Conservation (phyloP, 2,797 vertebrate genomes). For the Setipinna tenuifilis region DNA sequence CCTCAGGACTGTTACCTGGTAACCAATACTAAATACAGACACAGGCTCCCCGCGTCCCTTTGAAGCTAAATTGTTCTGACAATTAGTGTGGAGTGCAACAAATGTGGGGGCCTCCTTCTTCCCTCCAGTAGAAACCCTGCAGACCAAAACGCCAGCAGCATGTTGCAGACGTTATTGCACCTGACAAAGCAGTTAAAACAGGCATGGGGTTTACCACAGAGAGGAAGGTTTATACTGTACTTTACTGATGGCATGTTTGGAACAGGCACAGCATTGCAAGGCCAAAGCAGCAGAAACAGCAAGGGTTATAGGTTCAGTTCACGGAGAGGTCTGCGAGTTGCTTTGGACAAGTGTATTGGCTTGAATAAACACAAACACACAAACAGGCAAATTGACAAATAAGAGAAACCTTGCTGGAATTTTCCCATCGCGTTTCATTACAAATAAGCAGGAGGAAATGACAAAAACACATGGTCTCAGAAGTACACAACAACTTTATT, state of each 20-base stretch:
- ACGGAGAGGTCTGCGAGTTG: not conserved
- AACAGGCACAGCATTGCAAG: not conserved
- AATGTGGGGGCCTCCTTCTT: not conserved
- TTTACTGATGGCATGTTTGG: not conserved
- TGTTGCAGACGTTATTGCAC: conserved; percentile 6
- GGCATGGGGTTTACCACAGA: not conserved
- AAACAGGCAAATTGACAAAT: not conserved
- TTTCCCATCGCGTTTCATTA: not conserved
- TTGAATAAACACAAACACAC: not conserved
- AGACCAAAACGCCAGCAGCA: not conserved
- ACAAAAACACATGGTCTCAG: not conserved
- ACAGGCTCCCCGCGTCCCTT: no score
- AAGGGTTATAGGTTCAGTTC: not conserved
- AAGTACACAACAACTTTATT: not conserved
- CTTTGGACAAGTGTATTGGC: not conserved
- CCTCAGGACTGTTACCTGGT: not conserved
- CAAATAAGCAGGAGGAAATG: not conserved
- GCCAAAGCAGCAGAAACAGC: not conserved
- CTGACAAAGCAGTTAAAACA: not conserved
- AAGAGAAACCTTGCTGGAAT: not conserved
- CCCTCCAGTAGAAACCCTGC: not conserved
- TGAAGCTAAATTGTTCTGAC: not conserved
- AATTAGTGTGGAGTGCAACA: not conserved
- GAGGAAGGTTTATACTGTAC: conserved; percentile 4
- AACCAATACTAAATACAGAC: not conserved